phyloP scores from a whole-genome alignment of 2,113 vertebrate genomes.

The Macaca nemestrina region DNA sequence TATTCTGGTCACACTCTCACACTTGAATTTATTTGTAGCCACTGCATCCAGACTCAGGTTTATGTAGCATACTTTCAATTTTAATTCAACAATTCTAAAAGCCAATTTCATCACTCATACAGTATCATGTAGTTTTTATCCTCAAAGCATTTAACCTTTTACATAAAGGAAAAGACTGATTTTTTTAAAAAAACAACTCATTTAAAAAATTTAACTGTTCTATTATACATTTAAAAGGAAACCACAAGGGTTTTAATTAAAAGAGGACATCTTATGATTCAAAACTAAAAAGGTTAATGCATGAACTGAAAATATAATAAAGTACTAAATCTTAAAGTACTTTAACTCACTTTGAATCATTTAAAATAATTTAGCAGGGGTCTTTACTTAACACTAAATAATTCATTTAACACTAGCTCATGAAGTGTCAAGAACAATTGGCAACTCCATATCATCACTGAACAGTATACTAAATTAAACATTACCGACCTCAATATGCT shows the following conservation, averaged over 20 bases:
- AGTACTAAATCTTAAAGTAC: slow-evolving; percentile 63
- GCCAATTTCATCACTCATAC: background rate
- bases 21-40: background rate
- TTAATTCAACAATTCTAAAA: slow-evolving; percentile 16
- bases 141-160: slow-evolving; percentile 44
- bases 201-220: slow-evolving; percentile 50
- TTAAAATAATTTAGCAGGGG: slow-evolving; percentile 62
- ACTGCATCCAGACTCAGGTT: background rate
- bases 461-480: slow-evolving; percentile 59
- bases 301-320: slow-evolving; percentile 48
- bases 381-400: slow-evolving; percentile 70
- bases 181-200: background rate
- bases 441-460: slow-evolving; percentile 41
- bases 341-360: slow-evolving; percentile 58
- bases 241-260: slow-evolving; percentile 37
- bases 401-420: slow-evolving; percentile 66
- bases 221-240: slow-evolving; percentile 39
- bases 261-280: slow-evolving; percentile 19
- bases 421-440: slow-evolving; percentile 54
- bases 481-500: background rate
- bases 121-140: background rate
- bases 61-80: background rate
- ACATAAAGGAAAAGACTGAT: background rate
- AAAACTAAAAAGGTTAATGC: slow-evolving; percentile 68
- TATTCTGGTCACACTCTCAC: slow-evolving; percentile 8